Evolutionary conservation across 1,140 invertebrate genomes (phyloP).

Genomic region (Micrasema minimum): DNA sequence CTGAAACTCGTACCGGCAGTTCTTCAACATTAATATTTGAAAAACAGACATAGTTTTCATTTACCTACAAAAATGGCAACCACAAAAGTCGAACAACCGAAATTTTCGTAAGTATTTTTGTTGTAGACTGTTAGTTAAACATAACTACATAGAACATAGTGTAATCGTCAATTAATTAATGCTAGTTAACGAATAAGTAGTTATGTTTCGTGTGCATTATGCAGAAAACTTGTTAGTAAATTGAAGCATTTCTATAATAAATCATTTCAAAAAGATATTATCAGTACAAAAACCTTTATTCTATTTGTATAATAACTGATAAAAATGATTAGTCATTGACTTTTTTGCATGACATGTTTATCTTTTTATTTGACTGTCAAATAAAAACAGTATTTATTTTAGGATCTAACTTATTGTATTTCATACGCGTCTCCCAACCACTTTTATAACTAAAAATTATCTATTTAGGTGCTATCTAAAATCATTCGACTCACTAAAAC

Average conservation of each 20-base stretch:
- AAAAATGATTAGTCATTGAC: background rate
- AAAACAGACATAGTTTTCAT: constrained; percentile 3
- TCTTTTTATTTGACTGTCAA: background rate
- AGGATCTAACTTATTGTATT: background rate
- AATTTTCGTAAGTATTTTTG: constrained; percentile 35
- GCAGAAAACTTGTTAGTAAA: too few relatives aligned
- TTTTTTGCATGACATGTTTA: background rate
- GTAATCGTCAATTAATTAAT: too few relatives aligned
- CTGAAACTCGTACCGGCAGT: constrained; percentile 1
- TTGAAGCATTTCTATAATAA: too few relatives aligned
- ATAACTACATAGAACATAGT: too few relatives aligned
- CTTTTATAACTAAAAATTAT: background rate
- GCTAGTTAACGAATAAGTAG: too few relatives aligned
- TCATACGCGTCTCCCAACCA: background rate
- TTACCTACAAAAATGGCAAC: constrained; percentile 14
- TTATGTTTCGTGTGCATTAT: too few relatives aligned
- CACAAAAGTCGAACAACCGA: constrained; percentile 11
- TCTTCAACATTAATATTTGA: constrained; percentile 7
- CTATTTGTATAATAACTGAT: too few relatives aligned
- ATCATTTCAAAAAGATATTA: too few relatives aligned
- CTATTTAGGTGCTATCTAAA: too few relatives aligned
- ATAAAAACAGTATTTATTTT: background rate
- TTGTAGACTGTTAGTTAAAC: too few relatives aligned
- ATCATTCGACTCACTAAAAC: too few relatives aligned
- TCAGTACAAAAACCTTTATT: background rate